phyloP scores from a whole-genome alignment of 2,113 vertebrate genomes.

The Silurus glanis region DNA sequence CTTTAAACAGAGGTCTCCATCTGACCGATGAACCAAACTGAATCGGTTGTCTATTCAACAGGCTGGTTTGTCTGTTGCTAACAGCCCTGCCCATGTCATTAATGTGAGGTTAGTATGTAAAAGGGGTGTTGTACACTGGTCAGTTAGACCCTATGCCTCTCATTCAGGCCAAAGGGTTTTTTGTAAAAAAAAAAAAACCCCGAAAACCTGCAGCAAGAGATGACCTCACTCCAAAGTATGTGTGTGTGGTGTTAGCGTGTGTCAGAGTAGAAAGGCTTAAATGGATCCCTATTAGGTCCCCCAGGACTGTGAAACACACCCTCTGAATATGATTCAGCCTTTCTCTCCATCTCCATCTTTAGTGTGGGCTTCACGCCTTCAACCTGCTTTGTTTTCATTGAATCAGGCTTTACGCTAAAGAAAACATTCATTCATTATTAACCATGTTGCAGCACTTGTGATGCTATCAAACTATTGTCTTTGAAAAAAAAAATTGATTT shows the following conservation, averaged over 20 bases:
- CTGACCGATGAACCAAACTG: constrained; percentile 45
- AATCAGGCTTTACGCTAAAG: background rate
- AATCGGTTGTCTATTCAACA: constrained; percentile 38
- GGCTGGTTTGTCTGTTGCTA: constrained; percentile 44
- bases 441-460: background rate
- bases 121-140: constrained; percentile 44
- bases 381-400: constrained; percentile 15
- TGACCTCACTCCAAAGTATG: constrained; percentile 49
- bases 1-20: constrained; percentile 41
- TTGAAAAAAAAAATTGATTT: background rate
- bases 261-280: constrained; percentile 40
- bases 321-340: constrained; percentile 43
- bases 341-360: constrained; percentile 34
- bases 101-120: constrained; percentile 45
- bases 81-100: constrained; percentile 49
- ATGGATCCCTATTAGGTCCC: constrained; percentile 48
- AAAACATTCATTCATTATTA: constrained; percentile 19
- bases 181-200: constrained; percentile 32
- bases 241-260: constrained; percentile 17
- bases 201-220: constrained; percentile 36
- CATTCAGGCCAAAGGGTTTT: constrained; percentile 36
- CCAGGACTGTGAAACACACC: constrained; percentile 43
- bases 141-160: constrained; percentile 28
- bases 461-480: background rate
- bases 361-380: constrained; percentile 37